Evolutionary conservation across 30 jellyfish, hydroid and myxozoan species (phyloP), one percentile per base, ranked within the genome.

Genomic region (Hydractinia echinata): DNA sequence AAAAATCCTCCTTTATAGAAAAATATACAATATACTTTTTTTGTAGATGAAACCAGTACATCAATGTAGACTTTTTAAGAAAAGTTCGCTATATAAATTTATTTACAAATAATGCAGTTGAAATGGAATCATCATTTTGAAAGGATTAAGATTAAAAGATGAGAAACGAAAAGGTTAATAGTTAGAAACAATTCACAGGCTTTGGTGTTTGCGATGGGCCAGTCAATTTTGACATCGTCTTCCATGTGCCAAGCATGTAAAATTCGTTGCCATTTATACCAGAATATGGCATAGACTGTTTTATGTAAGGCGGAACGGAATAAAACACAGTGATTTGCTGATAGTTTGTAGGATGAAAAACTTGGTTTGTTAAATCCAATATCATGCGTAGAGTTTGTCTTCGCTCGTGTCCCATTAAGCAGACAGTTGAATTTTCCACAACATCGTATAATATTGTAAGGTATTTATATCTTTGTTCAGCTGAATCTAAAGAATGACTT

Each of bases 321-420:
- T 93, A 93, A 86, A 87, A 93, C 18, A 93, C 96, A 56, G 99
- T 93, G 49, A 93, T 93, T 73, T 87, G 96, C 58, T 93, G 99
- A 79, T 93, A 93, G 67, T 83, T 93, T 61, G 95, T 92, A 54
- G 95, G 95, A 10, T 81, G 73, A 51, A 72, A 73, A 51, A 93
- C 81, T 52, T 89, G 95, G 54, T 83, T 87, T 9, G 96, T 92
- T 83, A 93, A 79, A 76, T 66, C 61, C 21, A 76, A 20, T 30
- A 93, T 93, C 83, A 93, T 87, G 55, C 89, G 95, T 66, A 93
- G 85, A 39, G 96, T 93, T 80, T 93, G 99, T 56, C 96, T 76
- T 61, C 99, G 79, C 64, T 93, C 99, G 49, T 93, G 99, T 53
- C 92, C 90, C 99, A 93, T 93, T 82, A 93, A 84, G 79, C 99